These are phyloP conservation scores for Ctenodactylus gundi DNA, from an alignment of 2,113 vertebrate species.

Conservation along the genomic window DNA sequence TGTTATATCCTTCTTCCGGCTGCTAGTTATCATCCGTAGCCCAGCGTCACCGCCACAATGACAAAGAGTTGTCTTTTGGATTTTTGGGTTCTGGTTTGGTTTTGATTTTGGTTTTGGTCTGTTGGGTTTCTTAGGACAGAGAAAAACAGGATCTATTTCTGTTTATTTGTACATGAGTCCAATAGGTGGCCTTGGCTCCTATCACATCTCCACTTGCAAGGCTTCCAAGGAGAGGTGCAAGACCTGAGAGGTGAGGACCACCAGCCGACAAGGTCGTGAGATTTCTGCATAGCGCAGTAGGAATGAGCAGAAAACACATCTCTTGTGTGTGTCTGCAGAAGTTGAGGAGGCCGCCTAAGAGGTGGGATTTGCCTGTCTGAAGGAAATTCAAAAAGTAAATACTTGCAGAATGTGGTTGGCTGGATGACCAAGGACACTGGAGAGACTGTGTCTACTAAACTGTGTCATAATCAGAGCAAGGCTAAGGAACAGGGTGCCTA, in stretches of 20 bases:
- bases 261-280: neutral
- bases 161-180: neutral
- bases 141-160: neutral
- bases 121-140: neutral
- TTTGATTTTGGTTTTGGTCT: neutral
- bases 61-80: neutral
- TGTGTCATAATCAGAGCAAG: neutral
- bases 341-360: neutral
- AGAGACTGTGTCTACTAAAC: neutral
- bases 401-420: neutral
- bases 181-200: neutral
- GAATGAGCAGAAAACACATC: neutral
- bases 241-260: neutral
- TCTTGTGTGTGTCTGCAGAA: neutral
- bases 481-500: neutral
- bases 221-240: neutral
- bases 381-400: neutral
- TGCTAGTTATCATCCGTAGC: neutral
- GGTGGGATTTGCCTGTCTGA: neutral
- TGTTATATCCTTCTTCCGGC: neutral
- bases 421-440: neutral
- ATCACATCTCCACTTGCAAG: neutral
- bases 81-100: neutral
- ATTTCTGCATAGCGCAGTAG: accelerated
- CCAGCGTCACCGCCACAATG: neutral